These are phyloP conservation scores for Lytechinus pictus DNA, from an alignment of 35 echinoderm and acorn worm genomes.

Conservation along the genomic window DNA sequence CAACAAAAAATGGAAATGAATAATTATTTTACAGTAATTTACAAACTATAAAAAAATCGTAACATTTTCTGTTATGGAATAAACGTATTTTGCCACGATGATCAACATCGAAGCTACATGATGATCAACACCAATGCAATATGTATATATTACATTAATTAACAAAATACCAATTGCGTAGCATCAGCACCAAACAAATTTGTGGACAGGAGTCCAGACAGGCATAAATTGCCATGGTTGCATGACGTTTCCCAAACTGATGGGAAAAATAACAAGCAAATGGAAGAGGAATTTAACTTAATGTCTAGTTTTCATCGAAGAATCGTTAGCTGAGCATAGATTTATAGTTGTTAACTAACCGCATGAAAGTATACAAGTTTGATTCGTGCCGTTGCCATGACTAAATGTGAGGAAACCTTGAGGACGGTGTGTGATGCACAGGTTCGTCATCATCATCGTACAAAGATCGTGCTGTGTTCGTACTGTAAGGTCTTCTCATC, in stretches of 20 bases:
- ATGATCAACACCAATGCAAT: too few relatives aligned
- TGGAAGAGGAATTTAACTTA: too few relatives aligned
- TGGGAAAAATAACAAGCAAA: too few relatives aligned
- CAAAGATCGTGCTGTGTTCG: not conserved
- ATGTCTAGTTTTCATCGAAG: too few relatives aligned
- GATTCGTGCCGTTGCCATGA: not conserved
- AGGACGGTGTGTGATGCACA: not conserved
- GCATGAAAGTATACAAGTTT: not conserved
- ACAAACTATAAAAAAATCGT: too few relatives aligned
- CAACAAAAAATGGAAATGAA: too few relatives aligned
- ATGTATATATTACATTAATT: not conserved
- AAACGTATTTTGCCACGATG: too few relatives aligned
- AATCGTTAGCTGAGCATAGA: too few relatives aligned
- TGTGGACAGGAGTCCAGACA: not conserved
- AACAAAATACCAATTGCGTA: not conserved
- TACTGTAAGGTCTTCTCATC: not conserved
- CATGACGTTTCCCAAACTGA: not conserved
- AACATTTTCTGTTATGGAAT: too few relatives aligned
- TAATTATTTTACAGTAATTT: too few relatives aligned
- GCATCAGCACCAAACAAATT: not conserved
- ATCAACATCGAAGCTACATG: too few relatives aligned
- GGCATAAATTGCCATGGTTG: not conserved
- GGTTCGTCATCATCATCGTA: not conserved
- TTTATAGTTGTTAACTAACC: not conserved
- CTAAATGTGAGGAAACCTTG: not conserved